Evolutionary conservation across 2,888 invertebrate genomes (phyloP), one percentile per base, ranked within the genome.

Genomic region (Entomobrya proxima): DNA sequence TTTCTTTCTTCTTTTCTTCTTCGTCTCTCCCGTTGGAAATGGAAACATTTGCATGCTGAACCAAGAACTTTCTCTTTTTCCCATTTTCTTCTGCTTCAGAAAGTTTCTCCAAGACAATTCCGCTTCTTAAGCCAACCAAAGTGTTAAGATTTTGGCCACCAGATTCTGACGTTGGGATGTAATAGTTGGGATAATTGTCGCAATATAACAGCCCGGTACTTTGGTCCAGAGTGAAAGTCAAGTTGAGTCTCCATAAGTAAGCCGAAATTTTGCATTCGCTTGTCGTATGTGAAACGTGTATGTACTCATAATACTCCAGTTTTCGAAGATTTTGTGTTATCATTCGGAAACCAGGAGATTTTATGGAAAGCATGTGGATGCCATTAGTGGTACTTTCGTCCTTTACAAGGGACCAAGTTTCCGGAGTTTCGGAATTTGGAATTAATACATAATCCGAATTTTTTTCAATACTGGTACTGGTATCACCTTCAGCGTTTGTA

Each of bases 141-240:
- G 80, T 80, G 0, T 40, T 44, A 0, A 80, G 13, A 11, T 30
- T 13, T 7, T 72, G 55, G 4, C 30, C 61, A 0, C 30, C 15
- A 18, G 13, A 35, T 1, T 40, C n/a, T 13, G 50, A 52, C 0
- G 0, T 13, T 6, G 80, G 40, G 11, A 80, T 55, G 40, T 72
- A 80, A 35, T 15, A 72, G n/a, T 30, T 58, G 37, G 80, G 72
- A 30, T 69, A 80, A 11, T 80, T 80, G 11, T 55, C 27, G 6
- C 55, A 37, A 30, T 72, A 55, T 9, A 80, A 24, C 3, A 40
- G 2, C 1, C 55, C 69, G 2, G 69, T 9, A 0, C 27, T 6
- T 13, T 77, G 13, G 7, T 55, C 24, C 18, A 80, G 37, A 7
- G 50, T 7, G 21, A 80, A 80, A n/a, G 27, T 35, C 9, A 80